Conservation (phyloP, 2,113 vertebrate species). For the Perognathus longimembris region DNA sequence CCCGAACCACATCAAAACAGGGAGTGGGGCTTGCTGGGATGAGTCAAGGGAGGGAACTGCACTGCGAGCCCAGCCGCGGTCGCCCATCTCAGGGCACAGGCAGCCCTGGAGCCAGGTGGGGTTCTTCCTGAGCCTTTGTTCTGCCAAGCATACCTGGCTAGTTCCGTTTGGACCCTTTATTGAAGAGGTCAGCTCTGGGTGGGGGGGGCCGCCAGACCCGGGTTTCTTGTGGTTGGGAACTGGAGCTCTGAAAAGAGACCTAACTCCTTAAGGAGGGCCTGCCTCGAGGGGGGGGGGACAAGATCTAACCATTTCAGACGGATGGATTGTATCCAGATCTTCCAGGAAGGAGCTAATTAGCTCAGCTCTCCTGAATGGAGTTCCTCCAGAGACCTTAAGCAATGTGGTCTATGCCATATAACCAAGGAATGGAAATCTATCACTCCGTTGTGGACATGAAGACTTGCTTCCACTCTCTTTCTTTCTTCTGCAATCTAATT, state of each 20-base stretch:
- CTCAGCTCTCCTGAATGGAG: background rate
- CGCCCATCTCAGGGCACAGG: accelerated
- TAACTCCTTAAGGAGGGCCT: background rate
- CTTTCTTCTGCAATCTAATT: background rate
- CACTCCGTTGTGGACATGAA: too few relatives aligned
- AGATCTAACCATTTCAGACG: background rate
- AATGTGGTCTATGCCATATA: background rate
- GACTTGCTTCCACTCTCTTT: background rate
- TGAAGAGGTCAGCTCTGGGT: background rate
- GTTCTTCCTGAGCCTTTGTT: background rate
- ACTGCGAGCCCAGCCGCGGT: background rate
- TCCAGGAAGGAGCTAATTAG: background rate
- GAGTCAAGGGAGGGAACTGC: background rate
- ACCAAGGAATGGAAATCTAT: accelerated
- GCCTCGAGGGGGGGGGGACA: background rate
- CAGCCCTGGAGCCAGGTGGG: background rate
- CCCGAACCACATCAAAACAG: background rate
- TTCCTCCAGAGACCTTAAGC: background rate
- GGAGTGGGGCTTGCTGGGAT: background rate
- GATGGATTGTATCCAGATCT: background rate
- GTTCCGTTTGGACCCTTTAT: background rate
- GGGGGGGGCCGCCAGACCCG: too few relatives aligned
- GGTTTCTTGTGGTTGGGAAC: background rate
- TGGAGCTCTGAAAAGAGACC: background rate
- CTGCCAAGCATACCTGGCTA: background rate